A percentile compares a stretch with the other conserved stretches of the same genome.
Evolutionary conservation across 2,113 vertebrate species (phyloP).

Genomic region (Lophochroa leadbeateri): DNA sequence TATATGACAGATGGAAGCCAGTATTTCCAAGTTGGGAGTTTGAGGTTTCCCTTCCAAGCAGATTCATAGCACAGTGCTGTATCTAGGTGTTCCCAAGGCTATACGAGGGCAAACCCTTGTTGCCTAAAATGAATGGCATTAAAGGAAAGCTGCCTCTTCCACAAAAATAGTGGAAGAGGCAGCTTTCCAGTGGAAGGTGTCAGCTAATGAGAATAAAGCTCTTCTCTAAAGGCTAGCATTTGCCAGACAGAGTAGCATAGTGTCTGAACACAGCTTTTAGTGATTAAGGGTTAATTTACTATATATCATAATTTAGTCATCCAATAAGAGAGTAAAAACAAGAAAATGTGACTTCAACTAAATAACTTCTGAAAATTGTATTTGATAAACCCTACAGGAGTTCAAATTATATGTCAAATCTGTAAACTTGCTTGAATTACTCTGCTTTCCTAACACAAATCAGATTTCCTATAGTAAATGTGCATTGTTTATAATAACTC

Average conservation of each 20-base stretch:
- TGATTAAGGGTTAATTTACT: constrained; percentile 35
- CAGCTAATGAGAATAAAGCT: background rate
- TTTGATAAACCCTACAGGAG: constrained; percentile 43
- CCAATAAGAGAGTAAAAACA: background rate
- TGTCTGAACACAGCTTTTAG: constrained; percentile 1
- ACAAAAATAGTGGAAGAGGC: background rate
- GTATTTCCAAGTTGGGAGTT: background rate
- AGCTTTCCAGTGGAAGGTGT: background rate
- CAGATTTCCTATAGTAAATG: constrained; percentile 20
- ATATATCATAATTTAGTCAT: background rate
- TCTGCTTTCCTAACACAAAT: constrained; percentile 45
- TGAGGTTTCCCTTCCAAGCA: background rate
- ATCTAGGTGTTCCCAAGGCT: background rate
- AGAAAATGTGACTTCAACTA: constrained; percentile 35
- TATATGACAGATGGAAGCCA: background rate
- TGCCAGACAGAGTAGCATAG: constrained; percentile 17
- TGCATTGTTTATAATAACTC: constrained; percentile 54
- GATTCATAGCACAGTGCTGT: background rate
- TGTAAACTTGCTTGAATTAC: constrained; percentile 38
- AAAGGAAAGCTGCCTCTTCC: background rate
- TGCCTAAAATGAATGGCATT: background rate
- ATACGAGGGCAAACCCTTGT: background rate
- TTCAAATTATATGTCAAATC: constrained; percentile 60
- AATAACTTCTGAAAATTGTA: constrained; percentile 54
- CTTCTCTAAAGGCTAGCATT: constrained; percentile 1